Conservation (phyloP, 2,113 vertebrate species). For the Hemibagrus wyckioides region DNA sequence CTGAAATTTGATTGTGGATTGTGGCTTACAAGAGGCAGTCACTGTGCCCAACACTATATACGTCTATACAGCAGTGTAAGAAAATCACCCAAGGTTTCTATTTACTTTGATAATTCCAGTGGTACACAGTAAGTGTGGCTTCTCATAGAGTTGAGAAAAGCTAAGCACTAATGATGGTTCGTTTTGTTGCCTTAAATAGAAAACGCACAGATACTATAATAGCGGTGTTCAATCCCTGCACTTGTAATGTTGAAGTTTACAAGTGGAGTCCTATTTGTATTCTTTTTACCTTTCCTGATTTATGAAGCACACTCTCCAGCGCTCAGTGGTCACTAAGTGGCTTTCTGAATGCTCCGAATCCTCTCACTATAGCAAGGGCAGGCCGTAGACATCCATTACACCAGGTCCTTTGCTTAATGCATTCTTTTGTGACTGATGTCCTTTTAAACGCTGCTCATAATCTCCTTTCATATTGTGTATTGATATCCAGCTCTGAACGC, state of each 20-base stretch:
- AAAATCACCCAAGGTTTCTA: not conserved
- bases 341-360: constrained; percentile 28
- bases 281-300: not conserved
- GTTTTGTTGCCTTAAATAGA: not conserved
- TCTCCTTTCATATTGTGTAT: constrained; percentile 52
- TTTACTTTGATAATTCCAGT: not conserved
- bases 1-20: not conserved
- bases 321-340: constrained; percentile 14
- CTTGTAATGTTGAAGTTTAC: not conserved
- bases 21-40: not conserved
- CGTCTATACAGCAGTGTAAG: no score
- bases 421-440: constrained; percentile 56
- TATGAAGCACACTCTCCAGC: constrained; percentile 7
- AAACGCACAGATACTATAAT: not conserved
- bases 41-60: no score
- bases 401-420: constrained; percentile 49
- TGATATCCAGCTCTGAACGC: constrained; percentile 42
- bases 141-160: not conserved
- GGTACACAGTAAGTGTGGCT: not conserved
- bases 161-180: not conserved
- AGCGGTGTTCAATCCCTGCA: not conserved
- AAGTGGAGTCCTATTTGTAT: not conserved
- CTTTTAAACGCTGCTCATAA: constrained; percentile 60
- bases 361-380: constrained; percentile 41
- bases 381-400: constrained; percentile 52